These are phyloP conservation scores for Epistrophe grossulariae DNA, from an alignment of 2,888 invertebrate genomes.

Conservation along the genomic window DNA sequence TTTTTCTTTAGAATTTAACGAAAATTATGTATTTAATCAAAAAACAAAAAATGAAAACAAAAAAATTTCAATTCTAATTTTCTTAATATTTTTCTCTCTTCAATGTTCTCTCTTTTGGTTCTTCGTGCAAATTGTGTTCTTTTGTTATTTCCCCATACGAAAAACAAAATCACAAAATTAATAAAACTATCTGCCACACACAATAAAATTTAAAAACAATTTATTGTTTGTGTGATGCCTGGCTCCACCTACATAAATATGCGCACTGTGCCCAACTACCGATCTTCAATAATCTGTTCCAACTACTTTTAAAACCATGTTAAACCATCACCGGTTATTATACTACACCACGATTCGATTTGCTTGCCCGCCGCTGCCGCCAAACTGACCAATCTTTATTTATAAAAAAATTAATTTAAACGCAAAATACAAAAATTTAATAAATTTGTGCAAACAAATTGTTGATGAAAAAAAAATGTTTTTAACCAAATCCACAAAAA, in stretches of 20 bases:
- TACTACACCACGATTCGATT: slow-evolving; percentile 72
- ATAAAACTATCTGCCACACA: slow-evolving; percentile 45
- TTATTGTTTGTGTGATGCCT: slow-evolving; percentile 70
- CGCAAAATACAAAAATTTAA: slow-evolving; percentile 19
- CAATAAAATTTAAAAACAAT: slow-evolving; percentile 39
- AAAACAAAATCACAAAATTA: slow-evolving; percentile 72
- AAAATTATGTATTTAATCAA: slow-evolving; percentile 66
- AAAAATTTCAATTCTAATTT: slow-evolving; percentile 72
- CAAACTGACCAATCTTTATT: slow-evolving; percentile 71
- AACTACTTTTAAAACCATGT: slow-evolving; percentile 65
- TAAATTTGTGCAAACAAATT: slow-evolving; percentile 68
- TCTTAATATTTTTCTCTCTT: slow-evolving; percentile 75
- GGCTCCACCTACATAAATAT: slow-evolving; percentile 49
- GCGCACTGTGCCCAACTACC: slow-evolving; percentile 63
- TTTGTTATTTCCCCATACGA: slow-evolving; percentile 67
- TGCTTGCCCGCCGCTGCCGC: slow-evolving; percentile 67
- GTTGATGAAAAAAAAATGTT: slow-evolving; percentile 40
- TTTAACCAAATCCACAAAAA: slow-evolving; percentile 46
- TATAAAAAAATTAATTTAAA: slow-evolving; percentile 16
- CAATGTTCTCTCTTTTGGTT: slow-evolving; percentile 76
- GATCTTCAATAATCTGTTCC: slow-evolving; percentile 74
- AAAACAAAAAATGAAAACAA: slow-evolving; percentile 37
- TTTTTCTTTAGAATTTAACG: slow-evolving; percentile 74
- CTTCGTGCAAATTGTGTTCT: slow-evolving; percentile 69
- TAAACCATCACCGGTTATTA: slow-evolving; percentile 60